Percentiles rank a stretch among this genome's conserved stretches.
phyloP scores from a whole-genome alignment of 2,113 vertebrate species.

The Pimephales promelas region DNA sequence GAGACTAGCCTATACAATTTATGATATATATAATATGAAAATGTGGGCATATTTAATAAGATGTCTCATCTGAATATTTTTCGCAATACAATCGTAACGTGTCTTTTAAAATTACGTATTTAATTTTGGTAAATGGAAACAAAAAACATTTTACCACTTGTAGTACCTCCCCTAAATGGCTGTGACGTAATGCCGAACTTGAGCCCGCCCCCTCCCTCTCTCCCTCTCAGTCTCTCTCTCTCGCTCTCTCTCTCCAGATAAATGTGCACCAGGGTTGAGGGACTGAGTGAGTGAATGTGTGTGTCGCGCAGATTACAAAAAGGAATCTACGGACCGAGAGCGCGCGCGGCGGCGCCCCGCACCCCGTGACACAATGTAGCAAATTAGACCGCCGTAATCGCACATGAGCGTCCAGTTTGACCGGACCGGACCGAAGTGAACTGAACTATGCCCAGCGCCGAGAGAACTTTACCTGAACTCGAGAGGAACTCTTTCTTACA shows the following conservation, averaged over 20 bases:
- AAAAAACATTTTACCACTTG: constrained; percentile 2
- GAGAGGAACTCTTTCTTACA: constrained; percentile 40
- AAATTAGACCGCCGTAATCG: neutral
- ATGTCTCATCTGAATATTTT: neutral
- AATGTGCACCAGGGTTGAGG: neutral
- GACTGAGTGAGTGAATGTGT: neutral
- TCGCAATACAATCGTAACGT: neutral
- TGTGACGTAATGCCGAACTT: neutral
- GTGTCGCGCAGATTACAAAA: constrained; percentile 30
- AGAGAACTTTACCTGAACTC: constrained; percentile 32
- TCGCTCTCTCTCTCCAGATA: neutral
- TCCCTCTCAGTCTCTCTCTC: neutral
- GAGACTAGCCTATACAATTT: too few species aligned
- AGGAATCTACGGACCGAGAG: neutral
- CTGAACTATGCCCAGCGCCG: constrained; percentile 41
- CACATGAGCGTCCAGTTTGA: neutral
- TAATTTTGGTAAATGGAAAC: neutral
- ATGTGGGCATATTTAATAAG: neutral
- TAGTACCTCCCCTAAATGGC: neutral
- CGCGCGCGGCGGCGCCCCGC: constrained; percentile 15
- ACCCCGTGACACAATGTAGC: constrained; percentile 30
- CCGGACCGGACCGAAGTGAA: neutral
- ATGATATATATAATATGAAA: neutral
- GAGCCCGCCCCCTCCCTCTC: neutral
- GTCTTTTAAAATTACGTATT: neutral